phyloP scores from a whole-genome alignment of 2,888 invertebrate genomes.

The Agriopis leucophaearia region DNA sequence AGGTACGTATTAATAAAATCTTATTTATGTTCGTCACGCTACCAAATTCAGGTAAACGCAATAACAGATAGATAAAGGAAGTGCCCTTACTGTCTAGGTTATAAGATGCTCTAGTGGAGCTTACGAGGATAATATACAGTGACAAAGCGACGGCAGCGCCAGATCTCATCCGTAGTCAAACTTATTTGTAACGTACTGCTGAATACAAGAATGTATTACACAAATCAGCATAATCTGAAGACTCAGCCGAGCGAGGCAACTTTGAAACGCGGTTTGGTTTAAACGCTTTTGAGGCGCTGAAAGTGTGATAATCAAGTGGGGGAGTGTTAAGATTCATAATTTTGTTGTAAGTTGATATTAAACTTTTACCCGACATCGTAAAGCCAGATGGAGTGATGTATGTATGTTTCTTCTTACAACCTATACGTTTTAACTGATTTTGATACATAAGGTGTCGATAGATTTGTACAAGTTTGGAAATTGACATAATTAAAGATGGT shows the following conservation, averaged over 20 bases:
- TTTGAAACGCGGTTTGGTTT: constrained; percentile 37
- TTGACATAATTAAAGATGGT: no score
- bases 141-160: constrained; percentile 43
- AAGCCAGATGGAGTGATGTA: no score
- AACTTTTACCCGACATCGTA: neutral
- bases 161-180: constrained; percentile 45
- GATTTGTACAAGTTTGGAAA: no score
- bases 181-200: constrained; percentile 47
- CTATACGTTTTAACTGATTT: no score
- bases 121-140: constrained; percentile 44
- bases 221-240: constrained; percentile 45
- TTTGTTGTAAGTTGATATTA: constrained; percentile 25
- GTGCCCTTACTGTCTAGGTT: constrained; percentile 21
- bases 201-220: constrained; percentile 45
- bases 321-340: constrained; percentile 31
- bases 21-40: no score
- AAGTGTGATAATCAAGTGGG: constrained; percentile 32
- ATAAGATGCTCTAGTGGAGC: constrained; percentile 30
- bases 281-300: constrained; percentile 36
- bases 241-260: constrained; percentile 32
- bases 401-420: no score
- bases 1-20: no score
- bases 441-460: no score
- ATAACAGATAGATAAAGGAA: neutral
- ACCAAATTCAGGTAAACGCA: no score